Evolutionary conservation across 2,888 invertebrate genomes (phyloP), one percentile per base, ranked within the genome.

Genomic region (Heliconius hortense): DNA sequence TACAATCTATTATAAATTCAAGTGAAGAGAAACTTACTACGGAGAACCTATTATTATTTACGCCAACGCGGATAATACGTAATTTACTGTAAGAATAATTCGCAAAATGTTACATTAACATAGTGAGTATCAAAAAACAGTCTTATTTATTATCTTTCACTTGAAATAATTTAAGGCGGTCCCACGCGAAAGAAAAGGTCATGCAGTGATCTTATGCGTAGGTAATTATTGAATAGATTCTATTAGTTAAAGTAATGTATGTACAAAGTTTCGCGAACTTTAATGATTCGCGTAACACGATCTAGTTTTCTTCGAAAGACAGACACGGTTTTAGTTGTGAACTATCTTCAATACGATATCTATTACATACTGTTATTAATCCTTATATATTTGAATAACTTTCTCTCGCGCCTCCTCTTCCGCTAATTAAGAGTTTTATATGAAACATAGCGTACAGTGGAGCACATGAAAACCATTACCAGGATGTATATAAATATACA

Each of bases 151-250:
- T 74, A 53, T 68, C 18, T 48, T 60, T 43, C 59, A 53, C 4
- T 66, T 24, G 31, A 66, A 60, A 60, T 18, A 72, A 75, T 71
- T 67, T 53, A 69, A 72, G 24, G 24, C 48, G 10, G 67, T 67
- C 60, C 72, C 60, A 72, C 66, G 67, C 67, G 3, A 18, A 43
- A 26, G 56, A 43, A 75, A 67, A 72, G 72, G 72, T 75, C 66
- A 26, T n/a, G 48, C 39, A 31, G 31, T 21, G 56, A 26, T n/a
- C 28, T 28, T 60, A 15, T 28, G 48, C 43, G 68, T 68, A 43
- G 59, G 56, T 71, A 31, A 15, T 43, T 67, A 59, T 66, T 43
- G 59, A 59, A 73, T 43, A 59, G 59, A 67, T 39, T 73, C 28
- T 3, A 43, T 67, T 67, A 43, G 3, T 67, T 43, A 26, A 15